phyloP scores from a whole-genome alignment of 2,888 invertebrate genomes.

The Cyaniris semiargus region DNA sequence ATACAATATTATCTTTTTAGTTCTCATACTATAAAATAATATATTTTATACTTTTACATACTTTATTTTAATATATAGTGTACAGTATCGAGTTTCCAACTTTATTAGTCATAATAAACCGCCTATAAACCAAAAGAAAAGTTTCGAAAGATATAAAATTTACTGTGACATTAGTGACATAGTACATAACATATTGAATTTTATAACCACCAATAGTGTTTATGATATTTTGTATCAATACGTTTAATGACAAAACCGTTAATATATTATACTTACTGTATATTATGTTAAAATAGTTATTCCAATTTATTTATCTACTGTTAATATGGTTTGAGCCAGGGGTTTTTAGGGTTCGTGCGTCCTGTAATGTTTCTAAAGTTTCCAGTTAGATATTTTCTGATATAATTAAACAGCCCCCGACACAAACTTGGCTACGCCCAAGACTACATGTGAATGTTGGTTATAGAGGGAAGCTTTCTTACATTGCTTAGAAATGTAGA shows the following conservation, averaged over 20 bases:
- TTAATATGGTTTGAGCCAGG: too few species aligned
- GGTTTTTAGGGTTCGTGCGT: too few species aligned
- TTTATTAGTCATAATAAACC: constrained; percentile 5
- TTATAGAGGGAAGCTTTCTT: too few species aligned
- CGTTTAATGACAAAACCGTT: background rate
- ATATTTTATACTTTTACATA: background rate
- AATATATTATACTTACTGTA: background rate
- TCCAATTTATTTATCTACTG: too few species aligned
- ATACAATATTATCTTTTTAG: background rate
- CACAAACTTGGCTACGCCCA: too few species aligned
- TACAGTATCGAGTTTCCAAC: background rate
- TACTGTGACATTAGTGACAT: background rate
- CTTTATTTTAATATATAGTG: background rate
- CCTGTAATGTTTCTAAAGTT: too few species aligned
- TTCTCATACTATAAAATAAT: background rate
- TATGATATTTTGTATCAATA: background rate
- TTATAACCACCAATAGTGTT: background rate
- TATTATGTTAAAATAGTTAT: too few species aligned
- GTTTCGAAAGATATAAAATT: background rate
- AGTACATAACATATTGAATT: background rate
- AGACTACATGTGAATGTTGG: too few species aligned
- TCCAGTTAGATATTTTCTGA: too few species aligned
- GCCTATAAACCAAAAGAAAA: background rate
- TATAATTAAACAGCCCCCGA: too few species aligned
- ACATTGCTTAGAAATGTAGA: too few species aligned